Evolutionary conservation across 2,113 vertebrate species (phyloP), one percentile per base, ranked within the genome.

Genomic region (Sinosuthora webbiana): DNA sequence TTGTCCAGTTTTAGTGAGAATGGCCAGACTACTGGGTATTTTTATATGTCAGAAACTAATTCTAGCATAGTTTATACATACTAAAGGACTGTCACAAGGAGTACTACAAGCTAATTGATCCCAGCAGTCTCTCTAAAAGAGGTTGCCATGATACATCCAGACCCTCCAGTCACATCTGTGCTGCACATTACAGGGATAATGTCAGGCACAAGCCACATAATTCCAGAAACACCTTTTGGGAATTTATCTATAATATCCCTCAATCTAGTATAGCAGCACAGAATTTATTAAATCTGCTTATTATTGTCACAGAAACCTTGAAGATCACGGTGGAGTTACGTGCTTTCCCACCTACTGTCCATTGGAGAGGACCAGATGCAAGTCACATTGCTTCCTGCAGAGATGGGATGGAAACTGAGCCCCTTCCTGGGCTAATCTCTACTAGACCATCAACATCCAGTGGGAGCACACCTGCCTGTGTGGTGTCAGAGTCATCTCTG

Each of bases 281-380:
- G 15, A 9, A 31, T 23, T 69, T 62, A 57, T 57, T 45, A 30
- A 67, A 55, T 45, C 23, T 4, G 1, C 31, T 64, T 44, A 7
- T 17, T 64, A 19, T 17, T 68, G 37, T 33, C 41, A 60, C 50
- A 64, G 27, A 53, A 67, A 70, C n/a, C 45, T 57, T 31, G 19
- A 70, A 47, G 37, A 17, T n/a, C 31, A 42, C 2, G 15, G 0
- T 27, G 28, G 13, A 47, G 11, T 31, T 28, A 13, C 0, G 1
- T 35, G 7, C 17, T 68, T 90, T 80, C 45, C 41, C 31, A 78
- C 15, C 4, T 39, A 15, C 12, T n/a, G 49, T 33, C 47, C 18
- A 7, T 11, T 44, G 63, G 44, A 41, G 37, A 59, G 9, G 9
- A 49, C 22, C 3, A 5, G 18, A 31, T 42, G 39, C 21, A 82